Evolutionary conservation across 2,113 vertebrate species (phyloP), one percentile per base, ranked within the genome.

Genomic region (Microcebus lehilahytsara): DNA sequence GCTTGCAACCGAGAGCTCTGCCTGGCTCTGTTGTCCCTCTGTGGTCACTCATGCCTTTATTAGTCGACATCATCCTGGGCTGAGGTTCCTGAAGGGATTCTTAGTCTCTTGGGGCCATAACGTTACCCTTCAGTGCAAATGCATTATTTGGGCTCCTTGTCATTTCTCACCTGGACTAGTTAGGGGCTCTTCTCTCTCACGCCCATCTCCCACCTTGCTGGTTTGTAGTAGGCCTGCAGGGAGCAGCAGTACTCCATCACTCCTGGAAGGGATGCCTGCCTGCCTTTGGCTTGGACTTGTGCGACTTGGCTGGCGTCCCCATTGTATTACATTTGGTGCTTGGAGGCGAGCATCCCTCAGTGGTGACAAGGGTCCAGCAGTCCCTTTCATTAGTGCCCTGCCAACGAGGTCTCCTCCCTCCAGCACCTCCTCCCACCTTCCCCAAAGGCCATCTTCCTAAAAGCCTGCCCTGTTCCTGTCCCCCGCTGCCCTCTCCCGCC

Each of bases 141-240:
- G 4, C 23, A 2, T 3, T 11, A 2, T 40, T 37, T 46, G 11
- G 1, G 30, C 51, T 11, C 6, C 2, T 16, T 0, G 0, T 58
- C 0, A 6, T 22, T 23, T 42, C 51, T 80, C 42, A 3, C 56
- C 51, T 7, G 51, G 64, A 14, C 37, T 4, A 22, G 30, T 34
- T 20, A 14, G 11, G 13, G 17, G 14, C 32, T 75, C 17, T 49
- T 25, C 10, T 93, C 4, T 56, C 6, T n/a, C 19, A 4, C 25
- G 30, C 42, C 37, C 23, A 2, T 25, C 27, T 37, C 34, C 40
- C 2, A 8, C 51, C 40, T 3, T 32, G 62, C 71, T 46, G 23
- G n/a, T 34, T 77, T 32, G 9, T 40, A 11, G 51, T 27, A 19
- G 17, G 69, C 53, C 23, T 49, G n/a, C 17, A 20, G 64, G n/a